Base-by-base conservation (phyloP, 2,888 invertebrate genomes). In the Frankliniella intonsa region DNA sequence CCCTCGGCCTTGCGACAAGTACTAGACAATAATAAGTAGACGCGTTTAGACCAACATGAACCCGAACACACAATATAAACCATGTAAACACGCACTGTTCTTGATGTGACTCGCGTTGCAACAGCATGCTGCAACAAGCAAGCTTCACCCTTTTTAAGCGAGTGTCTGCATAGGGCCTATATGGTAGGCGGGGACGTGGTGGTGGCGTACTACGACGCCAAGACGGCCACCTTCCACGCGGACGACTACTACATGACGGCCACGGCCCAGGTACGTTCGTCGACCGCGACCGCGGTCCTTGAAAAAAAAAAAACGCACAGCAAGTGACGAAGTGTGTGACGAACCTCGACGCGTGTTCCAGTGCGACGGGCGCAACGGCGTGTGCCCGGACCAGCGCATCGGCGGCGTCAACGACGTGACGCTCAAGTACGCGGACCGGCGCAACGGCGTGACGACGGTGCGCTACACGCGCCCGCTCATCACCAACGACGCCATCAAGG, bases 161-260 rank as follows among this genome's bases (percentile, higher is more conserved):
- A 25, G 22, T 76, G 69, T 76, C 69, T 76, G 69, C 22, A 25
- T 25, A 87, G 87, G 69, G 86, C 88, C 19, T 85, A 87, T 79
- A 90, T 90, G 90, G 86, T 89, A 22, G 95, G 95, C 14, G 94
- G 93, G 0, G 97, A 97, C 86, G 94, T 97, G 8, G 94, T 93
- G 0, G 95, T 97, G 1, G 94, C 94, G 3, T 96, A 93, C 86
- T 93, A 92, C 87, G 92, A 93, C 85, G 89, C 87, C 50, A 88
- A 87, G 9, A 88, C 89, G 9, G 90, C 89, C 85, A 89, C 90
- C 50, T 96, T 95, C 82, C 91, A 92, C 81, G 96, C 94, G 2
- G 92, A 93, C 17, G 97, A 97, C 88, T 97, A 97, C 88, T 94
- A 93, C 86, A 93, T 97, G 88, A 93, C 94, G 0, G 93, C 94